Conservation (phyloP, 2,113 vertebrate genomes). For the Myotis brandtii region DNA sequence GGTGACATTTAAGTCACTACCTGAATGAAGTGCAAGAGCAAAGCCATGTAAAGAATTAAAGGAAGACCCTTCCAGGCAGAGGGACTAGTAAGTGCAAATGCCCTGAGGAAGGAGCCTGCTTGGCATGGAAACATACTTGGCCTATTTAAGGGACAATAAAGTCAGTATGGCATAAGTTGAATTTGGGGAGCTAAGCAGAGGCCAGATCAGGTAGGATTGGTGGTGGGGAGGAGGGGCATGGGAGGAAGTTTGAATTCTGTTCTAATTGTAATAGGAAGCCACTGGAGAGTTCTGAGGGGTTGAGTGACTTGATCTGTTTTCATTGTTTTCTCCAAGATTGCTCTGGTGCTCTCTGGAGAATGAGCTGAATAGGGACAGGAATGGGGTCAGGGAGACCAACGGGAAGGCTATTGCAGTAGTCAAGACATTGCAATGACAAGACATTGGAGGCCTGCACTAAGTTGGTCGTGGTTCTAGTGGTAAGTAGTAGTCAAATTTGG, state of each 20-base stretch:
- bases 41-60: not conserved
- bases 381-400: not conserved
- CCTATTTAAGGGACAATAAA: not conserved
- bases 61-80: not conserved
- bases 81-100: not conserved
- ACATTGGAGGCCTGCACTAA: not conserved
- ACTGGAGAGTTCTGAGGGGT: not conserved
- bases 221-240: rapidly evolving
- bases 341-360: not conserved
- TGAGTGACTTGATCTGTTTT: not conserved
- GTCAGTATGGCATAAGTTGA: not conserved
- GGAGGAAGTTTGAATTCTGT: conserved; percentile 4
- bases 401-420: not conserved
- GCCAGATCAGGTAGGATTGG: not conserved
- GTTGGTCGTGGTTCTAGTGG: not conserved
- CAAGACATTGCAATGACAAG: too few relatives aligned
- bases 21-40: not conserved
- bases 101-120: not conserved
- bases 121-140: not conserved
- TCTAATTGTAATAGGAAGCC: not conserved
- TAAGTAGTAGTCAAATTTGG: not conserved
- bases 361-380: not conserved
- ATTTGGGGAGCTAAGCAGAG: not conserved
- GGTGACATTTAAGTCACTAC: not conserved
- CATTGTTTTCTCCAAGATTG: not conserved